Conservation (phyloP, 2,797 vertebrate species). For the Pseudomugil gertrudae region DNA sequence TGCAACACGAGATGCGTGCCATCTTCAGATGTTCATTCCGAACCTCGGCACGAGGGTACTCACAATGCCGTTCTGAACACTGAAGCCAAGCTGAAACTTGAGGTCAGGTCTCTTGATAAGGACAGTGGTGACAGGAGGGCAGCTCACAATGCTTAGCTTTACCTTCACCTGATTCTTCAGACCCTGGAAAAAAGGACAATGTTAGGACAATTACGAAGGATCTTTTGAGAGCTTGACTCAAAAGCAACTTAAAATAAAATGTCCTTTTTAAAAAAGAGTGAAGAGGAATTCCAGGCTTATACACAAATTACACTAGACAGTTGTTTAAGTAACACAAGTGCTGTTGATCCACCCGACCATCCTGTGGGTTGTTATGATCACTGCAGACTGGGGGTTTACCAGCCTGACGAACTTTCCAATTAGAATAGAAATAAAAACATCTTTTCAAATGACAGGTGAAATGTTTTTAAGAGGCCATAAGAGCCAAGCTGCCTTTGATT, state of each 20-base stretch:
- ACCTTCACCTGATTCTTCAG: conserved; percentile 95
- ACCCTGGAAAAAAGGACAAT: conserved; percentile 85
- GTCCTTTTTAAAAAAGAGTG: too few species aligned
- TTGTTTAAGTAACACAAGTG: neutral
- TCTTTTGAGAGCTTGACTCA: neutral
- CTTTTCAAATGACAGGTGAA: neutral
- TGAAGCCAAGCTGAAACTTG: conserved; percentile 98
- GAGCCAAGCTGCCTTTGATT: neutral
- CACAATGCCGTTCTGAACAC: conserved; percentile 87
- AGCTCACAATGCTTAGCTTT: conserved; percentile 96
- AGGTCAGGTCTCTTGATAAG: conserved; percentile 97
- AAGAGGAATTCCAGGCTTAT: too few species aligned
- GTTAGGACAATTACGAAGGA: neutral
- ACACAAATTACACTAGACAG: neutral
- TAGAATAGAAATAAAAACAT: neutral
- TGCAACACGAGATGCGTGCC: neutral
- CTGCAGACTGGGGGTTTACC: too few species aligned
- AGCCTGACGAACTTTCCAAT: neutral
- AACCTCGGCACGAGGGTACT: conserved; percentile 52
- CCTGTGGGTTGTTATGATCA: neutral
- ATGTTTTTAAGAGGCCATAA: neutral
- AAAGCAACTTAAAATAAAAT: neutral
- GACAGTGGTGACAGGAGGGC: conserved; percentile 96
- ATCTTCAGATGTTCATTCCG: conserved; percentile 1
- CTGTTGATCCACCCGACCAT: too few species aligned